Evolutionary conservation across 2,113 vertebrate genomes (phyloP).

Genomic region (Callaeas wilsoni): DNA sequence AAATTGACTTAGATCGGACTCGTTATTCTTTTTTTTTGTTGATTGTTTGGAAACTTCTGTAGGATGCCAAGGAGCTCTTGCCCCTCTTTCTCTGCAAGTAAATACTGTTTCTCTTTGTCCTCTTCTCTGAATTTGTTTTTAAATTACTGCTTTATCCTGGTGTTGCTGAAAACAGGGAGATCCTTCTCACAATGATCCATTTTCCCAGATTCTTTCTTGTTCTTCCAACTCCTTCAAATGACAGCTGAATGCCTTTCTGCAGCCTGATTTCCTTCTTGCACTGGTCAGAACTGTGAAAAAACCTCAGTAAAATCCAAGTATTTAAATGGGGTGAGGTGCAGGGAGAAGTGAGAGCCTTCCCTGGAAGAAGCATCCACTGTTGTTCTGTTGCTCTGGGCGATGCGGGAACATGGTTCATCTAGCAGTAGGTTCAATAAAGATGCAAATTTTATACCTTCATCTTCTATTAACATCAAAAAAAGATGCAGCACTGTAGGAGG

Average conservation of each 20-base stretch:
- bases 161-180: background rate
- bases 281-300: background rate
- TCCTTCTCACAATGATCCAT: background rate
- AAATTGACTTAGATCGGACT: background rate
- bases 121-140: background rate
- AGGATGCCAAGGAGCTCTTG: background rate
- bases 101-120: background rate
- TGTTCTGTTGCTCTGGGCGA: background rate
- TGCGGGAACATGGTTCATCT: background rate
- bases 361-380: background rate
- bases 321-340: background rate
- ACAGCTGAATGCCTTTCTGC: background rate
- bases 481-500: background rate
- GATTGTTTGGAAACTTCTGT: background rate
- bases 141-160: background rate
- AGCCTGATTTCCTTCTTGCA: background rate
- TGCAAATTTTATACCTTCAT: constrained; percentile 29
- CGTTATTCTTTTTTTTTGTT: background rate
- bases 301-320: background rate
- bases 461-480: background rate
- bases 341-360: background rate
- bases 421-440: background rate
- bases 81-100: background rate
- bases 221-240: background rate
- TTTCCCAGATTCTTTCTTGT: background rate